Percentiles rank a stretch among this genome's conserved stretches.
These are phyloP conservation scores for Tyrannus savana DNA, from an alignment of 2,113 vertebrate species.

Conservation along the genomic window DNA sequence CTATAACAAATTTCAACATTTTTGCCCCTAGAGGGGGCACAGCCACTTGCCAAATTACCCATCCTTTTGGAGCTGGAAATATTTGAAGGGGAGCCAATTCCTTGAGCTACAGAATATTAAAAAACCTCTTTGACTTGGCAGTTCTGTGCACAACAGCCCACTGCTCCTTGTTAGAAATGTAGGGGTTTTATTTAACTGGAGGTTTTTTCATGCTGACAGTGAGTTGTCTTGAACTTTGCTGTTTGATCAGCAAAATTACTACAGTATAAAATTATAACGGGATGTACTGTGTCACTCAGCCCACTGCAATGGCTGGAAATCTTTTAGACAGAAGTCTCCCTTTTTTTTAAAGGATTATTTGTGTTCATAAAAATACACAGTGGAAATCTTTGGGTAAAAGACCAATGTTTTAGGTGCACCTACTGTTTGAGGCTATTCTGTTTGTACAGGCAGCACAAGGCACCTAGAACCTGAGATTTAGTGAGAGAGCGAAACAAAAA, in stretches of 20 bases:
- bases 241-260: not conserved
- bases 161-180: not conserved
- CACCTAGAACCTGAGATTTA: not conserved
- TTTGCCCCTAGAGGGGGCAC: constrained; percentile 56
- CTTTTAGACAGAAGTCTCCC: not conserved
- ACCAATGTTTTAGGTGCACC: not conserved
- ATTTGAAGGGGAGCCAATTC: constrained; percentile 33
- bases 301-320: not conserved
- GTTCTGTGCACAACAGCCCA: not conserved
- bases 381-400: not conserved
- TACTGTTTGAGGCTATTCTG: not conserved
- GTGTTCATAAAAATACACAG: not conserved
- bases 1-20: not conserved
- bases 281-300: not conserved
- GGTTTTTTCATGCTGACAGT: not conserved
- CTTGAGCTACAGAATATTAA: constrained; percentile 16
- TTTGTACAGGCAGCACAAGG: not conserved
- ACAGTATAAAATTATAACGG: not conserved
- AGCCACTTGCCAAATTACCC: not conserved
- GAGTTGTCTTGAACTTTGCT: not conserved
- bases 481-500: not conserved
- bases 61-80: not conserved
- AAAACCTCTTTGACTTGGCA: not conserved
- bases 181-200: not conserved
- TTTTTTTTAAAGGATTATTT: not conserved